Conservation (phyloP, 2,113 vertebrate species). For the Cynoglossus semilaevis region DNA sequence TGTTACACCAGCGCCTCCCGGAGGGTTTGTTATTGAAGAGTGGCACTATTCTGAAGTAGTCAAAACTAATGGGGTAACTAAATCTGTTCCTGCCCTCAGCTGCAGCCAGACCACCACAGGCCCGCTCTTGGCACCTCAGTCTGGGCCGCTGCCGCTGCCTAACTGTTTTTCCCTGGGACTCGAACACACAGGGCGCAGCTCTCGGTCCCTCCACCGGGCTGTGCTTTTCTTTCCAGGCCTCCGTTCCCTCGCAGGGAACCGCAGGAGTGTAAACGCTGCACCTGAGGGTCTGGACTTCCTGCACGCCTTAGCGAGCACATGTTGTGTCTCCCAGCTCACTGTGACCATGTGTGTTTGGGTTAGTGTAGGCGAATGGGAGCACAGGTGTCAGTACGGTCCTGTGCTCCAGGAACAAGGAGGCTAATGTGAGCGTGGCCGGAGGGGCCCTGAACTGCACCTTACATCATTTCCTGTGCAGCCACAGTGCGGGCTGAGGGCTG, state of each 20-base stretch:
- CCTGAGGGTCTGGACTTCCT: constrained; percentile 45
- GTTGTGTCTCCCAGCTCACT: constrained; percentile 68
- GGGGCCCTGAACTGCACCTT: constrained; percentile 58
- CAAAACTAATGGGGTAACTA: constrained; percentile 41
- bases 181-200: constrained; percentile 38
- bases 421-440: constrained; percentile 65
- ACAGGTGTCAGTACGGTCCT: constrained; percentile 33
- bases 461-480: constrained; percentile 79
- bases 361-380: constrained; percentile 35
- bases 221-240: constrained; percentile 65
- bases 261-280: constrained; percentile 61
- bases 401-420: constrained; percentile 68
- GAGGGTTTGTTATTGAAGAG: constrained; percentile 37
- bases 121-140: constrained; percentile 16
- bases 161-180: constrained; percentile 57
- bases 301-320: constrained; percentile 57
- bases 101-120: no score
- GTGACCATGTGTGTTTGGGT: constrained; percentile 63
- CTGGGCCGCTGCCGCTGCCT: constrained; percentile 44
- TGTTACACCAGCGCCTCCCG: constrained; percentile 8
- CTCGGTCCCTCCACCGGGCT: constrained; percentile 31
- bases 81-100: constrained; percentile 50
- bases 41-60: constrained; percentile 33
- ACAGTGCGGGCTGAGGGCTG: constrained; percentile 63
- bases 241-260: constrained; percentile 57